Percentiles rank a stretch among this genome's conserved stretches.
These are phyloP conservation scores for Ophraella communa DNA, from an alignment of 2,888 invertebrate genomes.

Conservation along the genomic window DNA sequence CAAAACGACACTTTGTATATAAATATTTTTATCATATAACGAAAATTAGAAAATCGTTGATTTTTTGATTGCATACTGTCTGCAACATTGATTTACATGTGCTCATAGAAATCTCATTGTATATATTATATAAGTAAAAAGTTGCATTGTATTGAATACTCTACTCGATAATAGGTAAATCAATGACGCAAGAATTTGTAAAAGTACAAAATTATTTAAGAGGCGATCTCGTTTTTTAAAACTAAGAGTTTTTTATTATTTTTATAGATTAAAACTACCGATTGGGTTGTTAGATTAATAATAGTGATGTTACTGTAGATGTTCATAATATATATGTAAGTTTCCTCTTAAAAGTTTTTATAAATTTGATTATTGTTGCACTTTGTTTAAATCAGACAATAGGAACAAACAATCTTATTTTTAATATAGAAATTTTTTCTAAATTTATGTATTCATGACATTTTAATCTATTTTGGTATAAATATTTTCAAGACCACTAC, in stretches of 20 bases:
- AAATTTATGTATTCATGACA: no score
- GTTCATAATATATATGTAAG: conserved; percentile 33
- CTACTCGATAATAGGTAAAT: conserved; percentile 30
- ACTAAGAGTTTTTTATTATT: conserved; percentile 50
- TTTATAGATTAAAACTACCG: conserved; percentile 45
- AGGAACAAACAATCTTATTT: background rate
- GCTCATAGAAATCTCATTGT: conserved; percentile 40
- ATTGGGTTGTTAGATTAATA: conserved; percentile 42
- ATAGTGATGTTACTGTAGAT: conserved; percentile 36
- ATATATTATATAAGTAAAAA: conserved; percentile 9
- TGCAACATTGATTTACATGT: conserved; percentile 40
- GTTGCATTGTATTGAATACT: conserved; percentile 24
- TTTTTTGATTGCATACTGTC: conserved; percentile 39
- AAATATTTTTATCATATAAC: conserved; percentile 43
- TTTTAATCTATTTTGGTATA: background rate
- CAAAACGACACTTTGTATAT: conserved; percentile 46
- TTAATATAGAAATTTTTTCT: background rate
- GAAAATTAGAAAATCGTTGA: conserved; percentile 46
- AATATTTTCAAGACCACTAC: no score
- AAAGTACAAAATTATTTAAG: conserved; percentile 60
- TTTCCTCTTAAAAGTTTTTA: conserved; percentile 33
- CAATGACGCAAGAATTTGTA: conserved; percentile 43
- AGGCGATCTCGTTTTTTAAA: conserved; percentile 58
- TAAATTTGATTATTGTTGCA: conserved; percentile 36
- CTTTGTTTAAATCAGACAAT: conserved; percentile 26